Conservation (phyloP, 2,113 vertebrate genomes). For the Emydocephalus ijimae region DNA sequence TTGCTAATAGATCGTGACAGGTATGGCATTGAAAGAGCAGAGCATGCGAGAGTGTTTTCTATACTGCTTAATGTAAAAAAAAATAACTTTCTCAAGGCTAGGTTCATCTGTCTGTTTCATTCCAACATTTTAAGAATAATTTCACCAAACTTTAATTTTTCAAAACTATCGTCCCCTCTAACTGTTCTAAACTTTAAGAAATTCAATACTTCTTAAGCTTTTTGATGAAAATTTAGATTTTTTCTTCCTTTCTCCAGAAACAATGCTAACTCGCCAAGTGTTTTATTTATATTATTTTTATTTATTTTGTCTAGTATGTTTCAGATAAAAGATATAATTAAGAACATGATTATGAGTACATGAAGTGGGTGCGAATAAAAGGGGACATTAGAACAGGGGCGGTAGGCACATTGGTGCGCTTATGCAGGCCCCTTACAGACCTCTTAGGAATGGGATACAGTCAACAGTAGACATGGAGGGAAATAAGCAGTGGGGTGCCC, state of each 20-base stretch:
- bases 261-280: not conserved
- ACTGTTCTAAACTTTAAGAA: not conserved
- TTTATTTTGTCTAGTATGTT: no score
- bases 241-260: not conserved
- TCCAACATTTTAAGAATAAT: not conserved
- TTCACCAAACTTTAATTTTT: not conserved
- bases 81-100: not conserved
- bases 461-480: no score
- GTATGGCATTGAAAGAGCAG: not conserved
- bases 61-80: not conserved
- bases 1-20: not conserved
- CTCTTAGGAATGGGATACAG: no score
- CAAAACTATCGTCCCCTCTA: not conserved
- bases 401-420: no score
- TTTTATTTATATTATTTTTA: no score
- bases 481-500: no score
- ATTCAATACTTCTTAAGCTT: not conserved
- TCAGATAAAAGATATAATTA: no score
- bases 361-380: no score
- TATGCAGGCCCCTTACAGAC: no score
- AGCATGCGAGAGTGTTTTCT: not conserved
- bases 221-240: not conserved
- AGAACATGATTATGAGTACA: no score
- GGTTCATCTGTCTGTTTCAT: not conserved
- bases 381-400: no score